phyloP scores from a whole-genome alignment of 2,113 vertebrate species.

The Sturnus vulgaris region DNA sequence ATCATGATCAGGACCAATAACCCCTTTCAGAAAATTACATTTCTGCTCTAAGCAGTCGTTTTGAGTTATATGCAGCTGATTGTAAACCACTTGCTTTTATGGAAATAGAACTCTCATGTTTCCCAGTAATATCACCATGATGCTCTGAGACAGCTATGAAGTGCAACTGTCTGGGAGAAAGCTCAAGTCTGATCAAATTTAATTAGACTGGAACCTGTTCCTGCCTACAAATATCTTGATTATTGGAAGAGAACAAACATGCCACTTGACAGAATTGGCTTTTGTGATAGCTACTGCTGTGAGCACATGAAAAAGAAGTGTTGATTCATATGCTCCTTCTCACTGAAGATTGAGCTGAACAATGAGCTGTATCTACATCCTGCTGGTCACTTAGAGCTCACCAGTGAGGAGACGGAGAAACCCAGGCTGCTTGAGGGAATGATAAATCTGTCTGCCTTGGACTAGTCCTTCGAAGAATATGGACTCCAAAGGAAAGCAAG shows the following conservation, averaged over 20 bases:
- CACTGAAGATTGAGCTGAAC: background rate
- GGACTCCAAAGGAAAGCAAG: background rate
- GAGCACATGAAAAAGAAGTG: background rate
- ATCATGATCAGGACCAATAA: conserved; percentile 9
- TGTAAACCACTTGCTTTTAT: conserved; percentile 11
- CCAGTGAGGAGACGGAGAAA: background rate
- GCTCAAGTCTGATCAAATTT: background rate
- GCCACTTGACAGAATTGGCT: background rate
- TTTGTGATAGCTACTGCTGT: background rate
- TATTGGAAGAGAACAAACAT: background rate
- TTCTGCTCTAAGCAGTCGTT: conserved; percentile 8
- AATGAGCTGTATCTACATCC: background rate
- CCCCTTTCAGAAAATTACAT: conserved; percentile 7
- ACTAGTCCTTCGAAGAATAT: background rate
- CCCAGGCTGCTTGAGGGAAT: background rate
- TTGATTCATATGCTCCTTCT: background rate
- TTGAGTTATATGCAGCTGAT: conserved; percentile 23
- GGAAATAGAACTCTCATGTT: background rate
- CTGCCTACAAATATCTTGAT: background rate
- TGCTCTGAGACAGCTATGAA: background rate
- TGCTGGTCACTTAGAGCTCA: background rate
- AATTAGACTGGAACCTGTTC: conserved; percentile 20
- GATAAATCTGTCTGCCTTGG: background rate
- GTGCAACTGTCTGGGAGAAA: background rate
- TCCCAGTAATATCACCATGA: background rate